Evolutionary conservation across 2,888 invertebrate species (phyloP).

Genomic region (Drosophila monieri): DNA sequence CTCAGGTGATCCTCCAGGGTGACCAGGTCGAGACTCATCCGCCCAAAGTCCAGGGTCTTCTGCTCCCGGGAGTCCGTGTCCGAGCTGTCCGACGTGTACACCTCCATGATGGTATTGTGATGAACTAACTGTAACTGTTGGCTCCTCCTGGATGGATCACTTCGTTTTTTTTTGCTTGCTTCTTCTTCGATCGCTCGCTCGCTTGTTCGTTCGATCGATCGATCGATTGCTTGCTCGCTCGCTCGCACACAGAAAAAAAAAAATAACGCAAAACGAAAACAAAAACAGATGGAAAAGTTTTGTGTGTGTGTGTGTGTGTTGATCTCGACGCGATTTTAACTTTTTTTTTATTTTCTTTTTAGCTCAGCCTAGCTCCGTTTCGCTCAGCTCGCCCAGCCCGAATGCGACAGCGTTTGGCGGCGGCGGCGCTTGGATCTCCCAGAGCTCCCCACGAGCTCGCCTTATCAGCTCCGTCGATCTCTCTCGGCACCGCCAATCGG

Average conservation of each 20-base stretch:
- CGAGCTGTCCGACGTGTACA: slow-evolving; percentile 93
- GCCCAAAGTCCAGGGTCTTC: slow-evolving; percentile 89
- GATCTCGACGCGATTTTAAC: not conserved
- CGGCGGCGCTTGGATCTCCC: slow-evolving; percentile 23
- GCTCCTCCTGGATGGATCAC: slow-evolving; percentile 5
- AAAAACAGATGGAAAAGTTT: slow-evolving; percentile 22
- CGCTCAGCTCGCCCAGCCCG: slow-evolving; percentile 30
- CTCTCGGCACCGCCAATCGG: not conserved
- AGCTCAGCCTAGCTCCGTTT: slow-evolving; percentile 12
- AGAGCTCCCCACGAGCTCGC: slow-evolving; percentile 19
- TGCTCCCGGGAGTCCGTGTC: slow-evolving; percentile 90
- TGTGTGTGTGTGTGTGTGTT: not conserved
- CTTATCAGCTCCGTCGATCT: slow-evolving; percentile 16
- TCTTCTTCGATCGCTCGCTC: slow-evolving; percentile 1
- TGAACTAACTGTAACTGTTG: not conserved
- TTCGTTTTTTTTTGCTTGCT: slow-evolving; percentile 23
- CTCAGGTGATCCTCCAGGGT: slow-evolving; percentile 87
- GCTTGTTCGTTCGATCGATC: not conserved
- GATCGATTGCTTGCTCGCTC: slow-evolving; percentile 1
- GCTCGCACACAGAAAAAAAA: slow-evolving; percentile 14
- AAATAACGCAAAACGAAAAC: slow-evolving; percentile 23
- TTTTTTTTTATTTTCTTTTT: not conserved
- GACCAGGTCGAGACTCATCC: slow-evolving; percentile 85
- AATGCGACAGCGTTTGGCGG: slow-evolving; percentile 17
- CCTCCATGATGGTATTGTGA: slow-evolving; percentile 86